Base-by-base conservation (phyloP, 92 coral and sea anemone genomes). In the Diadumene lineata region DNA sequence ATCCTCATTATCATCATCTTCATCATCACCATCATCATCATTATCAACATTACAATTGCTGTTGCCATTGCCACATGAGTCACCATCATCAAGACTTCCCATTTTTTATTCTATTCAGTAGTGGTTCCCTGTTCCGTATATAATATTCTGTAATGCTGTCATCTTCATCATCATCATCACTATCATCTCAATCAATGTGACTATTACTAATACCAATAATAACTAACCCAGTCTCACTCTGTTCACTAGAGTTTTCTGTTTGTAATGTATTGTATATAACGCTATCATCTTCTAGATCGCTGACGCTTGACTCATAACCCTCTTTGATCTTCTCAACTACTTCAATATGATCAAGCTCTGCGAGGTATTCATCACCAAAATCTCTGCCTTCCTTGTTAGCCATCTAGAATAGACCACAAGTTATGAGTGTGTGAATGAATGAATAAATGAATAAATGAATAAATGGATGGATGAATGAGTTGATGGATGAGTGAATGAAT, bases 311-410 rank as follows among this genome's bases (percentile, higher is more conserved):
- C 82, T 96, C 99, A 61, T 96, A 96, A 7, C 99, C 99, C 53
- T 96, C 99, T 58, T 96, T 96, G 31, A 91, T 93, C 70, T 92
- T 92, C 80, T 96, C 99, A 0, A 92, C 99, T 10, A 96, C 97
- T 90, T 96, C 99, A 25, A 94, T 94, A 66, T 94, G 97, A 56
- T 94, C 97, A 31, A 94, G 80, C 74, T 94, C 98, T 0, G 97
- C 98, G 27, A 94, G 80, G 77, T 94, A 91, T 74, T 94, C 98
- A 34, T 94, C 98, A 21, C 98, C 98, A 84, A 87, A 94, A 73
- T 94, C 94, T 77, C 97, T 66, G 16, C 98, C 98, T 72, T 94
- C 96, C 89, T 94, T 78, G 68, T 78, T 78, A 25, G 82, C 82
- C 82, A 78, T 78, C 82, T 78, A 16, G 33, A 73, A 56, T 7